Evolutionary conservation across 2,797 vertebrate genomes (phyloP), one percentile per base, ranked within the genome.

Genomic region (Eulemur coronatus): DNA sequence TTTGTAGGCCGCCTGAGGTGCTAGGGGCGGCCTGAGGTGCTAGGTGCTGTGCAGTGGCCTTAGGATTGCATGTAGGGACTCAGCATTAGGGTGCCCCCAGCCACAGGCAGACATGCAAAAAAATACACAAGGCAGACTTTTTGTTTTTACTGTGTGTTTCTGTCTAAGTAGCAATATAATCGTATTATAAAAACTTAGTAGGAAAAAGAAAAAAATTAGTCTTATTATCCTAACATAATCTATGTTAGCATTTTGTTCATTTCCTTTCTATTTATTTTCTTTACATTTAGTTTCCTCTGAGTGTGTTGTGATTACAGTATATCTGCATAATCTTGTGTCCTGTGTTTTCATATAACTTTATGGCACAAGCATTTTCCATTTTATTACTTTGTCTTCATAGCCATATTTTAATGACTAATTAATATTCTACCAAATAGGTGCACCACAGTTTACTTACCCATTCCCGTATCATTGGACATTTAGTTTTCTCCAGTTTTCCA

Each of bases 331-430:
- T 88, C 82, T 87, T 48, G 48, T 59, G 28, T 55, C 65, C 41
- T 30, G 9, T 10, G 18, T 93, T 95, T 97, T 89, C 50, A 82
- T 92, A 92, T 96, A 78, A 43, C 61, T 88, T 95, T 61, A 92
- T 55, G 57, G 72, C 18, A 43, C n/a, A 81, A 67, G 55, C 48
- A 92, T 93, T 96, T 96, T 85, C 82, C 57, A 63, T 84, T 38
- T 63, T 97, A 92, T 65, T 94, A 76, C 72, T 96, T 94, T 90
- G 61, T 84, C 48, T 92, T 81, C n/a, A 79, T 38, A 57, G 63
- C 41, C 46, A 57, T 93, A 89, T 82, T 87, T 88, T 92, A 96
- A 95, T 50, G 43, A 87, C 92, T 92, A 92, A 59, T 96, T 97
- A 97, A 95, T 94, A 92, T 69, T 94, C 72, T 63, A 63, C 17